Percentiles rank a stretch among this genome's conserved stretches.
Evolutionary conservation across 2,888 invertebrate genomes (phyloP).

Genomic region (Caenorhabditis sulstoni): DNA sequence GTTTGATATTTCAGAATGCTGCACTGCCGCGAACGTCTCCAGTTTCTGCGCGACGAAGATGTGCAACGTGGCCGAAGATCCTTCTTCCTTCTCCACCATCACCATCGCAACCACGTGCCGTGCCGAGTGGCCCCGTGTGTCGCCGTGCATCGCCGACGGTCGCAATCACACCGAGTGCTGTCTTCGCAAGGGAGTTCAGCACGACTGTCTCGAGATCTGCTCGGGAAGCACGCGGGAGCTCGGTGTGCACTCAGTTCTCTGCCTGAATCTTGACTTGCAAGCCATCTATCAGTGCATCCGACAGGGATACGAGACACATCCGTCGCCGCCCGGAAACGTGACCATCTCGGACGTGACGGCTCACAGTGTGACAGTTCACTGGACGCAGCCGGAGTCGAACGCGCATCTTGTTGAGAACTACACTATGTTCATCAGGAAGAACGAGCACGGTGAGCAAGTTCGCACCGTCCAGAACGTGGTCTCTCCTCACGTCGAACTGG

Average conservation of each 20-base stretch:
- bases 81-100: slow-evolving; percentile 66
- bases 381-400: slow-evolving; percentile 67
- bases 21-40: slow-evolving; percentile 62
- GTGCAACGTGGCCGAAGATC: slow-evolving; percentile 65
- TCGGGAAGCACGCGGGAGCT: slow-evolving; percentile 83
- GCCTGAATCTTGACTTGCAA: slow-evolving; percentile 71
- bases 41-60: slow-evolving; percentile 68
- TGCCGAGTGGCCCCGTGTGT: slow-evolving; percentile 69
- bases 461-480: slow-evolving; percentile 58
- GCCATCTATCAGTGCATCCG: slow-evolving; percentile 73
- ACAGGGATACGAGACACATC: slow-evolving; percentile 75
- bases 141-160: slow-evolving; percentile 81
- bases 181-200: slow-evolving; percentile 88
- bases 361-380: slow-evolving; percentile 62
- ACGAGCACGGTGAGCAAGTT: slow-evolving; percentile 65
- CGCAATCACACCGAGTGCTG: slow-evolving; percentile 90
- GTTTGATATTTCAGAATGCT: slow-evolving; percentile 65
- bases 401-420: slow-evolving; percentile 69
- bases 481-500: slow-evolving; percentile 65
- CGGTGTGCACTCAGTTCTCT: slow-evolving; percentile 81
- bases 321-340: slow-evolving; percentile 72
- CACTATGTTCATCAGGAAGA: slow-evolving; percentile 68
- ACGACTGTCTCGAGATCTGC: slow-evolving; percentile 90
- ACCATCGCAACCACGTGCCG: slow-evolving; percentile 72
- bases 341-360: slow-evolving; percentile 59